Evolutionary conservation across 2,113 vertebrate species (phyloP).

Genomic region (Mola mola): DNA sequence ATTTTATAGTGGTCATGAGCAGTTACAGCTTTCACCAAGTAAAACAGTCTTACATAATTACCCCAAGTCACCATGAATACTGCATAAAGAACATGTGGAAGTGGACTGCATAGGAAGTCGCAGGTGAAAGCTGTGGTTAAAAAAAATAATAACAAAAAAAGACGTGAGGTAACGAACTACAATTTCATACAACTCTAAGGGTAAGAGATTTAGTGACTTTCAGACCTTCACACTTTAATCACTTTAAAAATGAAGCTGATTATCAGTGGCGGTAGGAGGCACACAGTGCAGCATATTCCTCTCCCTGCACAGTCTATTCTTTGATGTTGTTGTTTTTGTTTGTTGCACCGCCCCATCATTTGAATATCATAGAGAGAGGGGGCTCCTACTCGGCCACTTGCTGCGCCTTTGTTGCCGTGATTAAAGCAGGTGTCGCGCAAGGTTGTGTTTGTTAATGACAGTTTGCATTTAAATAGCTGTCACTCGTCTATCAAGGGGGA

Average conservation of each 20-base stretch:
- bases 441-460: constrained; percentile 84
- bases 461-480: constrained; percentile 84
- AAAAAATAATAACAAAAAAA: background rate
- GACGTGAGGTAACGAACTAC: background rate
- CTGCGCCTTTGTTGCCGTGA: constrained; percentile 83
- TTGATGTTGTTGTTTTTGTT: constrained; percentile 84
- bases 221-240: constrained; percentile 65
- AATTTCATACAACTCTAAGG: constrained; percentile 37
- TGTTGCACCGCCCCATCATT: constrained; percentile 81
- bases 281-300: constrained; percentile 42
- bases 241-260: constrained; percentile 79
- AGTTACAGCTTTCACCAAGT: background rate
- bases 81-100: constrained; percentile 2
- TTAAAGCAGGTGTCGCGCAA: constrained; percentile 84
- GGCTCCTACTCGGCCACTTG: constrained; percentile 78
- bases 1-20: background rate
- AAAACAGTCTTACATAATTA: background rate
- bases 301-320: constrained; percentile 69
- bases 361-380: constrained; percentile 82
- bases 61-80: background rate
- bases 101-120: too few relatives aligned
- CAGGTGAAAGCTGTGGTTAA: too few relatives aligned
- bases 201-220: constrained; percentile 57
- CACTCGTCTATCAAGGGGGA: constrained; percentile 75
- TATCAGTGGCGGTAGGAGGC: constrained; percentile 71